phyloP scores from a whole-genome alignment of 2,797 vertebrate genomes.

The Nasua narica region DNA sequence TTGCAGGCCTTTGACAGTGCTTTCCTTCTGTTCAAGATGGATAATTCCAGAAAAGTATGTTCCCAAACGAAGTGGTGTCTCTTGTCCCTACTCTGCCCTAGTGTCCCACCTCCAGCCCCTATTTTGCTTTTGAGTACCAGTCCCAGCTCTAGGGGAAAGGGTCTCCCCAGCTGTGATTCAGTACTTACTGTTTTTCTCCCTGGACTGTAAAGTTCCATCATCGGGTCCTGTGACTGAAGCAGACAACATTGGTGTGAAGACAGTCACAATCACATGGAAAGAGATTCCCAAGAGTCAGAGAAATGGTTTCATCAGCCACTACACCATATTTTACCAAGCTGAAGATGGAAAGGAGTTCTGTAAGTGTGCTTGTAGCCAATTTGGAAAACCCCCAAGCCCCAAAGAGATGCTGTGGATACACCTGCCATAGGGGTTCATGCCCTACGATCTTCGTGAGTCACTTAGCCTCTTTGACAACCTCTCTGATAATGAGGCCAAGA shows the following conservation, averaged over 20 bases:
- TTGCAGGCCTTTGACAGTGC: neutral
- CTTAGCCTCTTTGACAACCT: neutral
- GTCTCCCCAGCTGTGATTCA: neutral
- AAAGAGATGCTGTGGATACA: neutral
- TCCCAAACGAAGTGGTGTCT: neutral
- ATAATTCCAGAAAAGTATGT: neutral
- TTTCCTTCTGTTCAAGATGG: neutral
- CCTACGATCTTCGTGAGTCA: neutral
- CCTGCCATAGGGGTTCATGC: neutral
- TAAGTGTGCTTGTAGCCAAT: constrained; percentile 65
- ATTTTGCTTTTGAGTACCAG: neutral
- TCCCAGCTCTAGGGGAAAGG: neutral
- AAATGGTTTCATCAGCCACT: constrained; percentile 82
- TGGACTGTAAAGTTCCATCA: constrained; percentile 75
- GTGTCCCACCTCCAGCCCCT: neutral
- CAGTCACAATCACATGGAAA: constrained; percentile 80
- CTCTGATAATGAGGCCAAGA: neutral
- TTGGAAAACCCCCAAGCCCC: neutral
- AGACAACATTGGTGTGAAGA: constrained; percentile 70
- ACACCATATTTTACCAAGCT: constrained; percentile 83
- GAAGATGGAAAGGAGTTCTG: constrained; percentile 76
- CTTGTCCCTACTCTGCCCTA: fast-evolving
- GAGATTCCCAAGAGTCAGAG: constrained; percentile 78
- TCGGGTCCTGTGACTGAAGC: constrained; percentile 74
- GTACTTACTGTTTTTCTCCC: neutral